A percentile compares a stretch with the other conserved stretches of the same genome.
These are phyloP conservation scores for Anagrus nilaparvatae DNA, from an alignment of 1,140 invertebrate species.

Conservation along the genomic window DNA sequence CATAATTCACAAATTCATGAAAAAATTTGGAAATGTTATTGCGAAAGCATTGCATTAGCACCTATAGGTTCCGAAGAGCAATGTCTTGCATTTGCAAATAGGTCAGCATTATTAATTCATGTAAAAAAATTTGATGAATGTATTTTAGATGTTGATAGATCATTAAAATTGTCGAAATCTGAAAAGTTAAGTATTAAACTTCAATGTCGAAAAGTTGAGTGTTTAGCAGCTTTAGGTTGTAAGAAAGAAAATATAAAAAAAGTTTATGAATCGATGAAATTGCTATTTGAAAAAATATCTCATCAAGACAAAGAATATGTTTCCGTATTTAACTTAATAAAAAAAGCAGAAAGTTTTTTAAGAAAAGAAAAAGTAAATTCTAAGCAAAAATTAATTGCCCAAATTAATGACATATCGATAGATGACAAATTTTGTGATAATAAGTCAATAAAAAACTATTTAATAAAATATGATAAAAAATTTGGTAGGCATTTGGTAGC, in stretches of 20 bases:
- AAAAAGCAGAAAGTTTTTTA: not conserved
- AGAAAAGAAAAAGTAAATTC: not conserved
- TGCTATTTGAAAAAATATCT: not conserved
- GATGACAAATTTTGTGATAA: not conserved
- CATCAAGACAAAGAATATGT: not conserved
- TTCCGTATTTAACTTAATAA: not conserved
- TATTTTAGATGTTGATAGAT: conserved; percentile 3
- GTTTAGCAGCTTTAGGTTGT: not conserved
- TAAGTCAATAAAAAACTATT: not conserved
- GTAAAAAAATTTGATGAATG: conserved; percentile 5
- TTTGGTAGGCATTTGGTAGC: conserved; percentile 54
- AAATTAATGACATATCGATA: not conserved
- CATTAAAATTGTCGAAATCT: not conserved
- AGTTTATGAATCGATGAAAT: not conserved
- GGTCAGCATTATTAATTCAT: conserved; percentile 6
- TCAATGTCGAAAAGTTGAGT: not conserved
- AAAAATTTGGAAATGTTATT: conserved; percentile 3
- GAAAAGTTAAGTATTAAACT: not conserved
- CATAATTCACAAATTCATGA: not conserved
- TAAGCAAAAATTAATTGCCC: not conserved
- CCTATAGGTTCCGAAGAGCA: not conserved
- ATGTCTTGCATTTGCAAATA: conserved; percentile 2
- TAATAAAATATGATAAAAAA: conserved; percentile 34
- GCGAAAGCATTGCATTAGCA: conserved; percentile 7
- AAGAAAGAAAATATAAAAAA: not conserved